Percentiles rank a stretch among this genome's conserved stretches.
Conservation (phyloP, 2,888 invertebrate species). For the Pollenia labialis region DNA sequence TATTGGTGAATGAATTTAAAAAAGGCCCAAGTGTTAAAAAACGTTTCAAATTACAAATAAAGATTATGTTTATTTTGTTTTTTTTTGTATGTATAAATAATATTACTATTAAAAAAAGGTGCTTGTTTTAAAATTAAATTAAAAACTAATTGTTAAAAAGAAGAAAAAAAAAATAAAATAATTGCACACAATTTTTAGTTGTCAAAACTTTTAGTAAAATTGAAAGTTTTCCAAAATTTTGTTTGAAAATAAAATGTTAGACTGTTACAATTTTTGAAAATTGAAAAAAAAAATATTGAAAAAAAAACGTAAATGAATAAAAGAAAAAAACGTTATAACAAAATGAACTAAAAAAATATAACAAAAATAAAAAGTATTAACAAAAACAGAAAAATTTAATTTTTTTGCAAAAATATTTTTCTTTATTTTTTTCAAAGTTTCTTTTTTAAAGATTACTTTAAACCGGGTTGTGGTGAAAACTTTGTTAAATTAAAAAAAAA, state of each 20-base stretch:
- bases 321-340: slow-evolving; percentile 49
- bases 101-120: slow-evolving; percentile 57
- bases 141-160: slow-evolving; percentile 71
- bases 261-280: slow-evolving; percentile 60
- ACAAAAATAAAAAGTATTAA: slow-evolving; percentile 63
- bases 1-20: slow-evolving; percentile 61
- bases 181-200: slow-evolving; percentile 70
- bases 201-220: slow-evolving; percentile 43
- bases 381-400: slow-evolving; percentile 79
- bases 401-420: slow-evolving; percentile 48
- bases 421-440: slow-evolving; percentile 60
- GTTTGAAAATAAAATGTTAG: slow-evolving; percentile 19
- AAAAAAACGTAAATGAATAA: slow-evolving; percentile 23
- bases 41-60: not conserved
- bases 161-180: slow-evolving; percentile 47
- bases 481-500: slow-evolving; percentile 54
- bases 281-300: slow-evolving; percentile 42
- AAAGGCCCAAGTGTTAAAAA: slow-evolving; percentile 60
- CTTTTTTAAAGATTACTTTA: slow-evolving; percentile 69
- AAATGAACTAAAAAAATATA: slow-evolving; percentile 59
- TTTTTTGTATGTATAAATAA: slow-evolving; percentile 54
- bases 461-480: slow-evolving; percentile 57
- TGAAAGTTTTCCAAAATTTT: slow-evolving; percentile 9
- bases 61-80: slow-evolving; percentile 49
- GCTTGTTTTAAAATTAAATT: slow-evolving; percentile 69